phyloP scores from a whole-genome alignment of 2,797 vertebrate genomes.

The Echiichthys vipera region DNA sequence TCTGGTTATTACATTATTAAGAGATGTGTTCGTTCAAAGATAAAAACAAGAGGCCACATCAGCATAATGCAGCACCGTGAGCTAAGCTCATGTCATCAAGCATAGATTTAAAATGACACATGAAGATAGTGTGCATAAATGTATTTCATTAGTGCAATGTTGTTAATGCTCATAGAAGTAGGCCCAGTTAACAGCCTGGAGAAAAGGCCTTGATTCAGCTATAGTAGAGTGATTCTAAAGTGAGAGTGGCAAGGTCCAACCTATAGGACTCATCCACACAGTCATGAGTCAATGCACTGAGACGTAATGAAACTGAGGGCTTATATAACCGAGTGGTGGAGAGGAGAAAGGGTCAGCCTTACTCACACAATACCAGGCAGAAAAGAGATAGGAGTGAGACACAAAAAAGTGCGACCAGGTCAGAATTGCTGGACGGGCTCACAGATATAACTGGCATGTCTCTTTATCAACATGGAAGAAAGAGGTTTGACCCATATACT shows the following conservation, averaged over 20 bases:
- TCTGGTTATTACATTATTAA: background rate
- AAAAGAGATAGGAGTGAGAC: background rate
- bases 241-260: slow-evolving; percentile 41
- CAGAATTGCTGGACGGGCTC: background rate
- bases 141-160: slow-evolving; percentile 26
- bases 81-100: background rate
- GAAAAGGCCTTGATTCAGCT: slow-evolving; percentile 37
- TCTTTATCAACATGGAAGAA: slow-evolving; percentile 17
- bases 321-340: slow-evolving; percentile 62
- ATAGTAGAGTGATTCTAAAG: slow-evolving; percentile 38
- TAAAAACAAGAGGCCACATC: background rate
- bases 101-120: slow-evolving; percentile 28
- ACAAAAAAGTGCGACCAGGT: background rate
- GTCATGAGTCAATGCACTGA: slow-evolving; percentile 59
- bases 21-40: background rate
- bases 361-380: slow-evolving; percentile 32
- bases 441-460: background rate
- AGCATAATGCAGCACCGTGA: background rate
- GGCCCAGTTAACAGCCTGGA: background rate
- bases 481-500: slow-evolving; percentile 57
- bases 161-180: slow-evolving; percentile 22
- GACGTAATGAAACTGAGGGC: slow-evolving; percentile 58
- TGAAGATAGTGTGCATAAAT: slow-evolving; percentile 14
- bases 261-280: slow-evolving; percentile 47
- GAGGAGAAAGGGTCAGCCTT: slow-evolving; percentile 42